Conservation (phyloP, 2,888 invertebrate genomes). For the Liposcelis brunnea region DNA sequence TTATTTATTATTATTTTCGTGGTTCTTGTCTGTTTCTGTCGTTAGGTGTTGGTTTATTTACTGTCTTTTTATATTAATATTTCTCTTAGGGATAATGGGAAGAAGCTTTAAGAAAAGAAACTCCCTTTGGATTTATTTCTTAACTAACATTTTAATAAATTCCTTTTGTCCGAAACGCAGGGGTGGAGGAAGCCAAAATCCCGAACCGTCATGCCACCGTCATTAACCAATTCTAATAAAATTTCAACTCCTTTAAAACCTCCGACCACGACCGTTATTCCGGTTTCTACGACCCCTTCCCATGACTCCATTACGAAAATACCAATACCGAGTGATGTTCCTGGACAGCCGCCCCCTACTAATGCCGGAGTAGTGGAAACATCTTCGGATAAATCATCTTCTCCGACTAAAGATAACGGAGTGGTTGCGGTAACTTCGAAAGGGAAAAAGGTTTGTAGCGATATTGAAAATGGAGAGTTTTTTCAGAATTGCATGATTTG, state of each 20-base stretch:
- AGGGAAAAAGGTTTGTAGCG: slow-evolving; percentile 31
- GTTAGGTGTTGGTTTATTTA: not conserved
- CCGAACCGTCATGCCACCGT: slow-evolving; percentile 52
- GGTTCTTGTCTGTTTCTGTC: not conserved
- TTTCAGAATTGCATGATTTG: too few relatives aligned
- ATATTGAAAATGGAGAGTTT: slow-evolving; percentile 13
- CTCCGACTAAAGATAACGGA: too few relatives aligned
- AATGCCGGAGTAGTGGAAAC: too few relatives aligned
- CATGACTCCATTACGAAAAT: too few relatives aligned
- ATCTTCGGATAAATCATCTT: too few relatives aligned
- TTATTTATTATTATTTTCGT: not conserved
- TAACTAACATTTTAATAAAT: not conserved
- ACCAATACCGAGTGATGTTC: too few relatives aligned
- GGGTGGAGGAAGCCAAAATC: slow-evolving; percentile 66
- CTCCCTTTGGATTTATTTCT: slow-evolving; percentile 3
- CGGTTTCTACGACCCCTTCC: too few relatives aligned
- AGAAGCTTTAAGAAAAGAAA: not conserved
- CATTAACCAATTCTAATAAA: slow-evolving; percentile 17
- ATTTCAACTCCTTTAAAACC: slow-evolving; percentile 10
- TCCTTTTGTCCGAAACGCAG: slow-evolving; percentile 26
- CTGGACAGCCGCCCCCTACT: too few relatives aligned
- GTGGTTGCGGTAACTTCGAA: slow-evolving; percentile 28
- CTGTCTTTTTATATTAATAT: not conserved
- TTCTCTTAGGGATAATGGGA: not conserved
- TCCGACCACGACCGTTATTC: slow-evolving; percentile 4